phyloP scores from a whole-genome alignment of 1,140 invertebrate species.

The Ephestia elutella region DNA sequence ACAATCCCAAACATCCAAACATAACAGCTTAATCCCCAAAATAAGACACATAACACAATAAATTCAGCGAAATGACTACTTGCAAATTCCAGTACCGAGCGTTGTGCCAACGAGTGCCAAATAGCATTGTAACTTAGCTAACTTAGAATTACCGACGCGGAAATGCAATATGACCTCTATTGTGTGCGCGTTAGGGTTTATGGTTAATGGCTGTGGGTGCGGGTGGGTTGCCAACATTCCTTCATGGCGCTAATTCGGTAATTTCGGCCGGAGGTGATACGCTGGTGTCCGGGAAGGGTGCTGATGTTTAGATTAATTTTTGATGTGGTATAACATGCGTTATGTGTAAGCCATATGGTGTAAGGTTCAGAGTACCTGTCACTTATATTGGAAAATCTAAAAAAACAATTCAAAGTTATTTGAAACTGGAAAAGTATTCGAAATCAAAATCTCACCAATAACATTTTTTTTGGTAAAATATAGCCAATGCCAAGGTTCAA shows the following conservation, averaged over 20 bases:
- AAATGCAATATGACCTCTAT: not conserved
- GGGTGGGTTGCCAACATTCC: not conserved
- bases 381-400: too few relatives aligned
- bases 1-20: not conserved
- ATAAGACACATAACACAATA: constrained; percentile 4
- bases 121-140: not conserved
- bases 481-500: too few relatives aligned
- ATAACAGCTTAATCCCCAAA: constrained; percentile 2
- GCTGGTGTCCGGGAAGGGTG: not conserved
- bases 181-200: not conserved
- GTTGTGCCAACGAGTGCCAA: not conserved
- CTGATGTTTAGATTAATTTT: not conserved
- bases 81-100: not conserved
- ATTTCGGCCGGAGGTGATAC: not conserved
- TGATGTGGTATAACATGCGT: not conserved
- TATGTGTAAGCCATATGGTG: not conserved
- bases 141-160: not conserved
- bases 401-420: too few relatives aligned
- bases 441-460: too few relatives aligned
- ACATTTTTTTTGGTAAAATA: too few relatives aligned
- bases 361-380: too few relatives aligned
- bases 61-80: not conserved
- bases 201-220: not conserved
- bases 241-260: not conserved
- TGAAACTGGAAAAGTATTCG: too few relatives aligned